Evolutionary conservation across 2,113 vertebrate species (phyloP), one percentile per base, ranked within the genome.

Genomic region (Hucho hucho): DNA sequence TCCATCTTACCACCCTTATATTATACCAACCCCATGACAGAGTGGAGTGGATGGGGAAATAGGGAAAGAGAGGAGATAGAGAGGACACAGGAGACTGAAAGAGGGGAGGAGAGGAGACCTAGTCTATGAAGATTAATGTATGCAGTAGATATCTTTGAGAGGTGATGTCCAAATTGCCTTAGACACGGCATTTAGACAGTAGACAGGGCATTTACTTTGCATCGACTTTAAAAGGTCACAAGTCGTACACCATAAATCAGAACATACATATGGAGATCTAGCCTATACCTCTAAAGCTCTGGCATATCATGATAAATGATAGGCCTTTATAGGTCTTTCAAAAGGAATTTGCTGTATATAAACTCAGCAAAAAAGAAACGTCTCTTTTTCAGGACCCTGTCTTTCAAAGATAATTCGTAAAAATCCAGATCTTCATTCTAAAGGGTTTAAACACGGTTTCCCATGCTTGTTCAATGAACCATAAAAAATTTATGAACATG

Each of bases 211-310:
- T 80, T 82, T 75, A 64, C 75, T 81, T 75, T 58, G 25, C 79
- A 75, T 79, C 74, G 76, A 69, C 66, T 46, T 37, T 28, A 64
- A 77, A 86, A 86, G 85, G 88, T 86, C 79, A 74, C 22, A 24
- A 20, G 75, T 46, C 0, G 61, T 59, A 68, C 72, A 68, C 64
- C 53, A 80, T 88, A 76, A 81, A 74, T 77, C 86, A 81, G 69
- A 82, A 75, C 67, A 58, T 77, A 75, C 56, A 25, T 53, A 69
- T 47, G 59, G 69, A 76, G 74, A 67, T 76, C 68, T 61, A 49
- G 22, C 14, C 20, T 28, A 65, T 28, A 28, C 26, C 13, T 29
- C 22, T 65, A 28, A 6, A 18, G 66, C 49, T 29, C 59, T 1
- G 13, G 66, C 74, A 16, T 28, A 28, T 65, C 16, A 14, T 53